A percentile compares a stretch with the other conserved stretches of the same genome.
These are phyloP conservation scores for Oreochromis tanganicae DNA, from an alignment of 2,113 vertebrate genomes.

Conservation along the genomic window DNA sequence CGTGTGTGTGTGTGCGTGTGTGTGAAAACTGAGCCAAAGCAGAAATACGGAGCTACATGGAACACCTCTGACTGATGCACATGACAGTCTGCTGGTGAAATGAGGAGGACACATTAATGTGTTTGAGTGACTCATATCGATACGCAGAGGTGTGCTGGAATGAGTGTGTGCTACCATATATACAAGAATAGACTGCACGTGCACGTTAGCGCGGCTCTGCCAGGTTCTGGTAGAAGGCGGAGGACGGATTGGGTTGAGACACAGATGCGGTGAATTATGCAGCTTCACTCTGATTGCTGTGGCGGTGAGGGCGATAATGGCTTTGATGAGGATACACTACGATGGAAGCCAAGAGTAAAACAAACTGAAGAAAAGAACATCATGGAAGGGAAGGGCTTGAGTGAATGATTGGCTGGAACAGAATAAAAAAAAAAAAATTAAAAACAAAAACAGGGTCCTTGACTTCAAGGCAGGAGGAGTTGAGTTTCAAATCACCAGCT, in stretches of 20 bases:
- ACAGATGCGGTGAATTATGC: slow-evolving; percentile 21
- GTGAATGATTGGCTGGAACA: slow-evolving; percentile 9
- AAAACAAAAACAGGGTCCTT: slow-evolving; percentile 30
- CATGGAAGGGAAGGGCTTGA: background rate
- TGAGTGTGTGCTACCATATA: background rate
- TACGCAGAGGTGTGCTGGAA: background rate
- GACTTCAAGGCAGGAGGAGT: slow-evolving; percentile 51
- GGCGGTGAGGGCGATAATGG: slow-evolving; percentile 4
- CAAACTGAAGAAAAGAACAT: slow-evolving; percentile 2
- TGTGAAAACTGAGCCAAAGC: background rate
- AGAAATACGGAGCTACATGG: background rate
- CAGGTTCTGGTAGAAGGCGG: background rate
- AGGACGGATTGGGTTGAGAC: slow-evolving; percentile 34
- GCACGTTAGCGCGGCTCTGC: background rate
- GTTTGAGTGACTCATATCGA: background rate
- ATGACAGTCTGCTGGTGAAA: slow-evolving; percentile 37
- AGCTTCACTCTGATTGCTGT: slow-evolving; percentile 12
- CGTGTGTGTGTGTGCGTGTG: background rate
- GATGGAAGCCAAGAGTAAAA: slow-evolving; percentile 33
- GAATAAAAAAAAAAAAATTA: background rate
- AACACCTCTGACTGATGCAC: background rate
- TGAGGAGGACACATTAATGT: background rate
- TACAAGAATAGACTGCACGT: background rate
- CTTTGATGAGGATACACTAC: background rate
- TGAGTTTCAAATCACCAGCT: slow-evolving; percentile 47